Evolutionary conservation across 2,888 invertebrate genomes (phyloP), one percentile per base, ranked within the genome.

Genomic region (Cheilosia pagana): DNA sequence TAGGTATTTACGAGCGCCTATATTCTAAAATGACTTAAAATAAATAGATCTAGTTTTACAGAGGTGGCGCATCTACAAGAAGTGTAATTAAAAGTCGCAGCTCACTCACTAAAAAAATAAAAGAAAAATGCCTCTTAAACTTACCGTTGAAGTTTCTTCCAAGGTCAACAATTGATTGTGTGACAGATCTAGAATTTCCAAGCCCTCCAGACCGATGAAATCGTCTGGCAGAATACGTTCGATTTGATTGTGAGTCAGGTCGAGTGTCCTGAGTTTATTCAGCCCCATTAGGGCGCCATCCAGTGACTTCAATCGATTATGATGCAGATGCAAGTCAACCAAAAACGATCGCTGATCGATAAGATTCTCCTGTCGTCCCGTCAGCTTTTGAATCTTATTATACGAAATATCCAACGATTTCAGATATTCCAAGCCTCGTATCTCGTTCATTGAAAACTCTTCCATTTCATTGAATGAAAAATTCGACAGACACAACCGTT

Each of bases 81-180:
- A 28, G 28, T 28, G 7, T 6, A 8, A 7, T 7, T n/a, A n/a
- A n/a, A n/a, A n/a, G n/a, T n/a, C n/a, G n/a, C n/a, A n/a, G n/a
- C n/a, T n/a, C n/a, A n/a, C n/a, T n/a, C 8, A 28, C 28, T 5
- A 21, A 16, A 19, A 4, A 21, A 12, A 48, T 12, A 19, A 48
- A 48, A 48, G 1, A 21, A 19, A 48, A 43, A 5, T 7, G 4
- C 7, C n/a, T 55, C 8, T 16, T 7, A 12, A 12, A 1, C 89
- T 90, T 92, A 97, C 97, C 94, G 96, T 96, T 88, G 96, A 96
- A 72, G 96, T 95, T 92, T 96, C 96, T 90, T 96, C 96, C 74
- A 97, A 92, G 2, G 96, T 95, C 52, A 94, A 94, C 43, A 97
- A 92, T 86, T 94, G 94, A 90, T 97, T 97, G 89, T 95, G 93